Conservation (phyloP, 2,113 vertebrate genomes). For the Vicugna pacos region DNA sequence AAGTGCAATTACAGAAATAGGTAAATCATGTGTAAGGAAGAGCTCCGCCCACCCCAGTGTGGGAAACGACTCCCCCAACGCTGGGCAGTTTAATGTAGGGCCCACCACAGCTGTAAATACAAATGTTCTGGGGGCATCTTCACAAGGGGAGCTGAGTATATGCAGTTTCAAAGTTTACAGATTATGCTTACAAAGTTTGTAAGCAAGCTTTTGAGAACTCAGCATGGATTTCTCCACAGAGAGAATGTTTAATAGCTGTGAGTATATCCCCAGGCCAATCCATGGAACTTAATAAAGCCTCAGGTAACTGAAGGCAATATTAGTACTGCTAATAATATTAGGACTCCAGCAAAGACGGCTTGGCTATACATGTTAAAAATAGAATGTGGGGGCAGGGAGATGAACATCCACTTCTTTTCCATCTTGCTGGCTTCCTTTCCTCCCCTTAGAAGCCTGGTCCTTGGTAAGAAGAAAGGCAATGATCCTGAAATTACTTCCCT, state of each 20-base stretch:
- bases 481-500: neutral
- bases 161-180: neutral
- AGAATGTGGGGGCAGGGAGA: neutral
- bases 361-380: neutral
- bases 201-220: neutral
- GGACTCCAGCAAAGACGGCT: neutral
- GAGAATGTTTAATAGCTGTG: neutral
- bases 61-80: neutral
- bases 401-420: neutral
- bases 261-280: neutral
- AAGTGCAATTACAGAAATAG: neutral
- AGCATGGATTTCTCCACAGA: neutral
- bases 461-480: neutral
- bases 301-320: neutral
- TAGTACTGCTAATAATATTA: neutral
- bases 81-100: neutral
- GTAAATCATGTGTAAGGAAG: neutral
- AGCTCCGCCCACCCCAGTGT: neutral
- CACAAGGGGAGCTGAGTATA: neutral
- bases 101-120: neutral
- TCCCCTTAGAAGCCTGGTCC: neutral
- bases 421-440: neutral
- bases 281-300: neutral
- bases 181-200: neutral
- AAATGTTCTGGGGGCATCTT: neutral